Conservation (phyloP, 2,797 vertebrate genomes). For the Xiphophorus birchmanni region DNA sequence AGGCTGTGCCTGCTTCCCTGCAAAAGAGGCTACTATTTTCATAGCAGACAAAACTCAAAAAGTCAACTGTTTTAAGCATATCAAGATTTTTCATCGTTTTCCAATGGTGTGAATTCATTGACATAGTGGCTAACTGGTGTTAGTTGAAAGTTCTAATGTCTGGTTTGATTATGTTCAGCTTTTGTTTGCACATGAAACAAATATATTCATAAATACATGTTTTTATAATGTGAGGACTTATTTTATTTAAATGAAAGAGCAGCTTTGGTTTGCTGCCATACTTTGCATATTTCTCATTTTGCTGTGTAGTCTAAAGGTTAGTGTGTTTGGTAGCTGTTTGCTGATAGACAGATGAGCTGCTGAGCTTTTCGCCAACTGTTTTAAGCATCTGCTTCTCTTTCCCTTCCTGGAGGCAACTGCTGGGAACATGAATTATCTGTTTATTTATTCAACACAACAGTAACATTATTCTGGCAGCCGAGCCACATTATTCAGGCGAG, state of each 20-base stretch:
- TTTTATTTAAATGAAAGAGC: background rate
- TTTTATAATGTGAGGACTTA: background rate
- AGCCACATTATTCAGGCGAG: slow-evolving; percentile 33
- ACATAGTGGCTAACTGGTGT: background rate
- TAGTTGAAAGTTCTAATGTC: background rate
- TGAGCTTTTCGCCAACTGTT: slow-evolving; percentile 50
- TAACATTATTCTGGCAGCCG: slow-evolving; percentile 66
- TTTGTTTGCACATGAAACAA: background rate
- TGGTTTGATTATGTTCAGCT: background rate
- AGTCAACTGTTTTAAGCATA: background rate
- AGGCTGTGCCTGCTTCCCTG: too few relatives aligned
- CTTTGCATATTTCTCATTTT: slow-evolving; percentile 8
- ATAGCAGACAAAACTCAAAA: background rate
- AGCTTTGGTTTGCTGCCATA: slow-evolving; percentile 6
- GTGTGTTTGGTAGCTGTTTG: slow-evolving; percentile 71
- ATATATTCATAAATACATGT: background rate
- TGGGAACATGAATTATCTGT: slow-evolving; percentile 63
- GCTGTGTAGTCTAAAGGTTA: slow-evolving; percentile 6
- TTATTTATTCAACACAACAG: slow-evolving; percentile 74
- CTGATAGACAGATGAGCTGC: slow-evolving; percentile 49
- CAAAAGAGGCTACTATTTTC: too few relatives aligned
- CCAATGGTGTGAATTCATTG: background rate
- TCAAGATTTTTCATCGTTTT: background rate
- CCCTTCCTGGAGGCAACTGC: slow-evolving; percentile 58
- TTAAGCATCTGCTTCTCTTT: slow-evolving; percentile 57